A percentile compares a stretch with the other conserved stretches of the same genome.
phyloP scores from a whole-genome alignment of 2,797 vertebrate genomes.

The Netta rufina region DNA sequence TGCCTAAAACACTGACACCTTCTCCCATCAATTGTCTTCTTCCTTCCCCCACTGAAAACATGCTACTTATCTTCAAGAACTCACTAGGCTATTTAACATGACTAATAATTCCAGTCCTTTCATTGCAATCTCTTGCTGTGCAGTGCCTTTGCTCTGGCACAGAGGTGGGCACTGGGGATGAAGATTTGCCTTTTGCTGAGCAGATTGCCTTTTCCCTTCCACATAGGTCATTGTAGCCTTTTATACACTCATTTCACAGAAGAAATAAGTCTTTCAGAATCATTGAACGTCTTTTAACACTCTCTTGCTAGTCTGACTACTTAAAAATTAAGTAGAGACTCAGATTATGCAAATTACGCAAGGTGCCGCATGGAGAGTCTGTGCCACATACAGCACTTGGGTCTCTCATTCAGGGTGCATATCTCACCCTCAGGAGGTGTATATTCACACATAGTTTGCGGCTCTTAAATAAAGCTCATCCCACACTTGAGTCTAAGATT shows the following conservation, averaged over 20 bases:
- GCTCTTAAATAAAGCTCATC: background rate
- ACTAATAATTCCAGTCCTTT: background rate
- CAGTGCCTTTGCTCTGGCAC: background rate
- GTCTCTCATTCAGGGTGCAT: background rate
- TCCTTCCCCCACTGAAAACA: background rate
- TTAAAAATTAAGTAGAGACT: background rate
- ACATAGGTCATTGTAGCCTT: background rate
- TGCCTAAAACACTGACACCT: background rate
- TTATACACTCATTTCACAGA: background rate
- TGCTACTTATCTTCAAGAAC: background rate
- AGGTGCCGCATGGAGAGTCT: background rate
- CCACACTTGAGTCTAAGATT: background rate
- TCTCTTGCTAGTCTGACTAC: background rate
- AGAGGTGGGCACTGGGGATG: background rate
- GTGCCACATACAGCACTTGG: too few relatives aligned
- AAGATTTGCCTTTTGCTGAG: background rate
- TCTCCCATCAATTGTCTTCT: background rate
- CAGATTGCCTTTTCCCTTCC: background rate
- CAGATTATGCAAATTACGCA: background rate
- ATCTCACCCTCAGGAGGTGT: rapidly evolving
- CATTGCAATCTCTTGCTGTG: background rate
- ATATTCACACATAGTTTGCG: background rate
- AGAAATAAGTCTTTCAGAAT: background rate
- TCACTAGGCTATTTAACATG: background rate
- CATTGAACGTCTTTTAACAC: background rate